These are phyloP conservation scores for Paratrypauchen microcephalus DNA, from an alignment of 2,797 vertebrate genomes.

Conservation along the genomic window DNA sequence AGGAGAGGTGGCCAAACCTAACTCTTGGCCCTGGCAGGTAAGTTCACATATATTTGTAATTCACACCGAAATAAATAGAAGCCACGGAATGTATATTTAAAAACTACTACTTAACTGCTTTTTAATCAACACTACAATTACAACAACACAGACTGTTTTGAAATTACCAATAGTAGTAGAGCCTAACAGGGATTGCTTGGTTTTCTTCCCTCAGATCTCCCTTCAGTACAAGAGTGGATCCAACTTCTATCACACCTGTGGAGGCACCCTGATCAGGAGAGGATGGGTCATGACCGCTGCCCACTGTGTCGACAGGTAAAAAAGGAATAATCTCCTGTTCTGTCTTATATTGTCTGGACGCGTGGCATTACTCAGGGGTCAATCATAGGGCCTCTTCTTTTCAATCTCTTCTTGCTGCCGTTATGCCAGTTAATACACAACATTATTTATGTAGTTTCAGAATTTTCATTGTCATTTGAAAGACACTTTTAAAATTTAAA, in stretches of 20 bases:
- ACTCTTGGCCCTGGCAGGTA: conserved; percentile 83
- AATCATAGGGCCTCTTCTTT: neutral
- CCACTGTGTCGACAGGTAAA: conserved; percentile 83
- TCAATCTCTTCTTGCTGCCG: neutral
- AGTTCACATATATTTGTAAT: neutral
- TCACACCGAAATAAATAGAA: neutral
- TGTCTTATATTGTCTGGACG: neutral
- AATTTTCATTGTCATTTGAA: no score
- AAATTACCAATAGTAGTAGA: neutral
- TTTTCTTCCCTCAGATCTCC: conserved; percentile 76
- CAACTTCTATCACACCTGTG: conserved; percentile 84
- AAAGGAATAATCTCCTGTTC: conserved; percentile 33
- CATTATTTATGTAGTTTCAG: no score
- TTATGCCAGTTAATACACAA: neutral
- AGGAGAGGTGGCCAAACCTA: conserved; percentile 67
- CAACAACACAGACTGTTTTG: neutral
- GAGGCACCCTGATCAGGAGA: conserved; percentile 82
- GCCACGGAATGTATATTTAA: neutral
- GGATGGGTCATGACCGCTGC: conserved; percentile 90
- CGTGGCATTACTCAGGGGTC: neutral
- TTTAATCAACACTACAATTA: neutral
- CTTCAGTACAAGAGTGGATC: conserved; percentile 79
- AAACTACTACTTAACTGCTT: neutral
- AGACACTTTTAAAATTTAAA: no score
- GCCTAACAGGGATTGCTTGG: neutral